Percentiles rank a stretch among this genome's conserved stretches.
These are phyloP conservation scores for Caenorhabditis uteleia DNA, from an alignment of 2,888 invertebrate species.

Conservation along the genomic window DNA sequence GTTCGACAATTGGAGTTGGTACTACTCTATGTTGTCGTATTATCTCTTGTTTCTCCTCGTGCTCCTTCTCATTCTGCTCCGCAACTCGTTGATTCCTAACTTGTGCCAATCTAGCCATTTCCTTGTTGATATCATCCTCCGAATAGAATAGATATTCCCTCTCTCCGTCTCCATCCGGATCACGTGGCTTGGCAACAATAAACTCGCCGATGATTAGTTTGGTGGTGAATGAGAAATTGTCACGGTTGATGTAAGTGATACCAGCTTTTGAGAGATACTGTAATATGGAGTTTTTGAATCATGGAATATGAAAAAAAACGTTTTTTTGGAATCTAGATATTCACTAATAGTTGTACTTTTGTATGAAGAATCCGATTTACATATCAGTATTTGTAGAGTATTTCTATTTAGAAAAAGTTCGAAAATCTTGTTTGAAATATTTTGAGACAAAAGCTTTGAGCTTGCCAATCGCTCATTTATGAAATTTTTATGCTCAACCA, in stretches of 20 bases:
- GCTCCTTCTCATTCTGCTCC: neutral
- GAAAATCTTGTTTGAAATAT: too few species aligned
- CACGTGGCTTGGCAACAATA: constrained; percentile 70
- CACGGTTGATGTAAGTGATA: constrained; percentile 78
- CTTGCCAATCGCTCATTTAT: too few species aligned
- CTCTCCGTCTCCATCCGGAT: constrained; percentile 11
- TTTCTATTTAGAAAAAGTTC: neutral
- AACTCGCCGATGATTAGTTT: constrained; percentile 89
- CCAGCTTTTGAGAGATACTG: constrained; percentile 81
- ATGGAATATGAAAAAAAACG: neutral
- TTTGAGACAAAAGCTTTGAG: too few species aligned
- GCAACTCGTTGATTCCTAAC: constrained; percentile 14
- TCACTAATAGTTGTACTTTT: too few species aligned
- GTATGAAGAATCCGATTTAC: too few species aligned
- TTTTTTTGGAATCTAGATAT: neutral
- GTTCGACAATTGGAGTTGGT: neutral
- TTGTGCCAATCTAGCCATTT: constrained; percentile 78
- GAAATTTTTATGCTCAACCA: too few species aligned
- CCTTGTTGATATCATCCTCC: constrained; percentile 26
- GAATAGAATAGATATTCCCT: constrained; percentile 10
- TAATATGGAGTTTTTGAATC: constrained; percentile 57
- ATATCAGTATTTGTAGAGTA: too few species aligned
- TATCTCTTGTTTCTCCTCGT: neutral
- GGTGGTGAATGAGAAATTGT: constrained; percentile 91
- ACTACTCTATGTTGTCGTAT: neutral